Evolutionary conservation across 2,888 invertebrate species (phyloP), one percentile per base, ranked within the genome.

Genomic region (Drosophila seclusa): DNA sequence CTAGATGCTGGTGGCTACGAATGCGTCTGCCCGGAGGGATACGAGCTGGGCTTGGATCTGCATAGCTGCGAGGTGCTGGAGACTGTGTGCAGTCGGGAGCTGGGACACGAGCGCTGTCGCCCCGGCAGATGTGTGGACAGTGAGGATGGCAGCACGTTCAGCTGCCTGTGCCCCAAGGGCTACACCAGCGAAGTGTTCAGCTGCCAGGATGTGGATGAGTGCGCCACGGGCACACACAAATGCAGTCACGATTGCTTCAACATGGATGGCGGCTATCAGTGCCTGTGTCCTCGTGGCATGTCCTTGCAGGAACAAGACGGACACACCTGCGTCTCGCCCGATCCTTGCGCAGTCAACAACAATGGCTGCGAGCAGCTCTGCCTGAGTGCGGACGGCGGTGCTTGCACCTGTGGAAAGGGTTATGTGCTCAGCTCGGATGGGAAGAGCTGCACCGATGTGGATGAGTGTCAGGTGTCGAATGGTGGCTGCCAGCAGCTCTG

Each of bases 321-420:
- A 2, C 90, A 85, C 65, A 93, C 89, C 2, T 95, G 95, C 72
- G 80, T 93, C 13, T 91, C 92, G 29, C 87, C 93, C 18, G 94
- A 95, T 91, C 91, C 91, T 62, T 96, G 96, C 78, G 91, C 91
- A 11, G 80, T 91, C 1, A 81, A 88, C 61, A 93, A 94, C 63
- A 95, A 95, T 73, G 95, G 95, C 1, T 96, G 96, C 88, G 94
- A 94, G 6, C 95, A 96, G 67, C 93, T 94, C 27, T 96, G 96
- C 66, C 86, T 91, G 27, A 78, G 88, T 2, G 80, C 89, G 7
- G 81, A 89, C 0, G 78, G 68, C 4, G 92, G 92, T 7, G 50
- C 73, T 21, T 94, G 94, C 73, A 91, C 90, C 8, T 94, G 94
- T 68, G 91, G 92, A 34, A 60, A 69, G n/a, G 93, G 93, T 3